These are phyloP conservation scores for Lichenostomus cassidix DNA, from an alignment of 2,113 vertebrate genomes.

Conservation along the genomic window DNA sequence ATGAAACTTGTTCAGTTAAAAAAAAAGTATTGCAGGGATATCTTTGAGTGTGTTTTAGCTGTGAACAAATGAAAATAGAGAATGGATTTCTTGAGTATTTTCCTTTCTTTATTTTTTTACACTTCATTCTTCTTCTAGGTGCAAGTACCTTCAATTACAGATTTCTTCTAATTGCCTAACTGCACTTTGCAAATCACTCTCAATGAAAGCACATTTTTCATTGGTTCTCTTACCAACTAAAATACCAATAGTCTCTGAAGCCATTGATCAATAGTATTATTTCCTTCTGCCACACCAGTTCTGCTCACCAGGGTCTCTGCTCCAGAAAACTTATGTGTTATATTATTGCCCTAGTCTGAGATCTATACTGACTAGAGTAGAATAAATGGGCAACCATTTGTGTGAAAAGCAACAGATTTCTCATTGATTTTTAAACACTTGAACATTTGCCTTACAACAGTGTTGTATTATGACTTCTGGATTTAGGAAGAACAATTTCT, in stretches of 20 bases:
- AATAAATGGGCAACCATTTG: background rate
- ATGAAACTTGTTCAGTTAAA: background rate
- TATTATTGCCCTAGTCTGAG: background rate
- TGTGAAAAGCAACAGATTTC: background rate
- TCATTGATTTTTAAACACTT: background rate
- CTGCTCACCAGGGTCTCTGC: background rate
- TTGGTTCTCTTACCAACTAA: background rate
- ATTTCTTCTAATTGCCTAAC: background rate
- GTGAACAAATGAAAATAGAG: background rate
- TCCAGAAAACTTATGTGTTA: background rate
- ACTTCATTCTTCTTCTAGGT: background rate
- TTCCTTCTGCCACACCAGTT: background rate
- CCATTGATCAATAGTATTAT: background rate
- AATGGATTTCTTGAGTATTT: background rate
- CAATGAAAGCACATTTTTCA: background rate
- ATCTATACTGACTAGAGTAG: background rate
- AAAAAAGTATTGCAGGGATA: background rate
- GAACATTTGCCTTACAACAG: background rate
- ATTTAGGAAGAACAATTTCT: background rate
- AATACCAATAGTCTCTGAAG: background rate
- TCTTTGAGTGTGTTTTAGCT: background rate
- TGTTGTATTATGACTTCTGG: background rate
- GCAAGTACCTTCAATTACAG: background rate
- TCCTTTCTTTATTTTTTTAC: background rate
- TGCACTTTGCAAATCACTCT: background rate